A percentile compares a stretch with the other conserved stretches of the same genome.
phyloP scores from a whole-genome alignment of 2,888 invertebrate species.

The Seira ritae region DNA sequence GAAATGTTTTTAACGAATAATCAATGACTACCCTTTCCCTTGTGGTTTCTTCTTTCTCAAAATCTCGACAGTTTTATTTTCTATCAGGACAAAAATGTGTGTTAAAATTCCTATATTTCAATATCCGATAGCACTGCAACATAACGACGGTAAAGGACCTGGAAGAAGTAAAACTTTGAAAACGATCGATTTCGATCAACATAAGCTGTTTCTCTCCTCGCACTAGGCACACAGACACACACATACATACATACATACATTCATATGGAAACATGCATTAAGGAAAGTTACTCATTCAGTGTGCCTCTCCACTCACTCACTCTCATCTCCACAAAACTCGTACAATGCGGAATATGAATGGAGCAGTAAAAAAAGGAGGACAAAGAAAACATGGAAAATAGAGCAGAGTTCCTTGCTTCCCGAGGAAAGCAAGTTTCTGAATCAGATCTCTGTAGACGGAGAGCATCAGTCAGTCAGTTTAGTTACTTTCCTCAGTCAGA shows the following conservation, averaged over 20 bases:
- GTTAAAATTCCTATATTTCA: constrained; percentile 1
- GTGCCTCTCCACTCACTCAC: background rate
- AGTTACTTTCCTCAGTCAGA: constrained; percentile 10
- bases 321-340: background rate
- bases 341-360: constrained; percentile 12
- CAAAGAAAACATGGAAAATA: constrained; percentile 15
- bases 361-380: background rate
- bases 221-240: background rate
- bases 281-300: background rate
- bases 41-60: background rate
- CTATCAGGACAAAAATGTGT: background rate
- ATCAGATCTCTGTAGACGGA: constrained; percentile 14
- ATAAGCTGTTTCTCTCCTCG: constrained; percentile 14
- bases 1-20: background rate
- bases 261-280: background rate
- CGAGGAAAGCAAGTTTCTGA: background rate
- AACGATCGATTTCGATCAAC: constrained; percentile 36
- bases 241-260: background rate
- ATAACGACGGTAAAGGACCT: background rate
- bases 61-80: constrained; percentile 7
- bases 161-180: constrained; percentile 6
- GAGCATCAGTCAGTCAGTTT: constrained; percentile 37
- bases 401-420: background rate
- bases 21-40: background rate
- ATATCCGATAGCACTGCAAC: background rate